phyloP scores from a whole-genome alignment of 1,140 invertebrate species.

The Hetaerina americana region DNA sequence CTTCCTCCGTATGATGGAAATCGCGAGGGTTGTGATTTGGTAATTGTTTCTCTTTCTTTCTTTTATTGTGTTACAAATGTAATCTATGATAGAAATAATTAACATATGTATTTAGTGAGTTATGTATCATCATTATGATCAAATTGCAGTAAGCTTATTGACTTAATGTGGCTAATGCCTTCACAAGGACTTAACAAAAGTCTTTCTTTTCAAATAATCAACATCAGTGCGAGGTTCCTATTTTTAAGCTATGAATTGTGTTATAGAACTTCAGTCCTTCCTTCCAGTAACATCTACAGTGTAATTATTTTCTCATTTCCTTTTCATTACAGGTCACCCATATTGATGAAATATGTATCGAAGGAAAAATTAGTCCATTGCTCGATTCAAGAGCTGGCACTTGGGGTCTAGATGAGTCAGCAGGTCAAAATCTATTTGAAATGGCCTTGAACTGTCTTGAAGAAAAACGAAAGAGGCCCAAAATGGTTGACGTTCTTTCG shows the following conservation, averaged over 20 bases:
- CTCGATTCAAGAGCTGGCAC: constrained; percentile 21
- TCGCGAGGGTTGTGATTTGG: constrained; percentile 36
- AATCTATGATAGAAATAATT: too few species aligned
- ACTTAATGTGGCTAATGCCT: too few species aligned
- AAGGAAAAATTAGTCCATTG: constrained; percentile 19
- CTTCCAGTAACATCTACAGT: not conserved
- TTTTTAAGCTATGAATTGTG: too few species aligned
- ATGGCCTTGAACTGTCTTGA: constrained; percentile 18
- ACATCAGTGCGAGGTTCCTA: too few species aligned
- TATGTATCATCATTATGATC: too few species aligned
- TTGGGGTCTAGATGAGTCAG: constrained; percentile 14
- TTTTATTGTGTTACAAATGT: not conserved
- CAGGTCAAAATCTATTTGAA: constrained; percentile 13
- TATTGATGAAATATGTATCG: constrained; percentile 21
- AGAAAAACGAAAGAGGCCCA: not conserved
- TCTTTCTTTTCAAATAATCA: too few species aligned
- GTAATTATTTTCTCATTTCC: not conserved
- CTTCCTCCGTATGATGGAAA: constrained; percentile 42
- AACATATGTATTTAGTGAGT: too few species aligned
- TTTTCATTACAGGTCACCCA: constrained; percentile 19
- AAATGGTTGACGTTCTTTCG: not conserved
- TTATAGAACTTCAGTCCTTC: not conserved
- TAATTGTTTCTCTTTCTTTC: constrained; percentile 19
- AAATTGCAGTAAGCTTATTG: too few species aligned
- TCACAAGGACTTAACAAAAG: too few species aligned